These are phyloP conservation scores for Caenorhabditis wallacei DNA, from an alignment of 2,888 invertebrate species.

Conservation along the genomic window DNA sequence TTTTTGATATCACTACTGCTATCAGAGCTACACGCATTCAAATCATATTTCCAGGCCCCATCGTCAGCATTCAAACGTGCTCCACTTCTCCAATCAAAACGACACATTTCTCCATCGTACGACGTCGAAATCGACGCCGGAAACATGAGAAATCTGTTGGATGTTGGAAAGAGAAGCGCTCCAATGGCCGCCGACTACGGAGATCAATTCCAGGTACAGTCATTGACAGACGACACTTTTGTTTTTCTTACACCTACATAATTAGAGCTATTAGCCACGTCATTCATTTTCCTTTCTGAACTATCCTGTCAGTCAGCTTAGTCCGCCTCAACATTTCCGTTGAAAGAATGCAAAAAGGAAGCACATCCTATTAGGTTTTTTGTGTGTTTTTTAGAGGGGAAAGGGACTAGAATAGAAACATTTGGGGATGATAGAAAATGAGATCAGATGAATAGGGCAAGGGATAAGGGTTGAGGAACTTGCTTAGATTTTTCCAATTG, in stretches of 20 bases:
- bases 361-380: conserved; percentile 12
- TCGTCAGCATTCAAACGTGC: conserved; percentile 54
- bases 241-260: conserved; percentile 8
- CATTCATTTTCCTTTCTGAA: neutral
- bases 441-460: neutral
- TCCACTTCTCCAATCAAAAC: conserved; percentile 63
- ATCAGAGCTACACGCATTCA: neutral
- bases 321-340: conserved; percentile 26
- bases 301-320: neutral
- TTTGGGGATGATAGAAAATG: neutral
- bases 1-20: neutral
- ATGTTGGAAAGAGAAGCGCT: conserved; percentile 70
- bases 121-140: conserved; percentile 71
- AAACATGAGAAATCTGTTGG: conserved; percentile 67
- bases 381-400: conserved; percentile 3
- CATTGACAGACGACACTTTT: too few species aligned
- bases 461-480: neutral
- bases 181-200: conserved; percentile 68
- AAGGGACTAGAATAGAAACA: conserved; percentile 11
- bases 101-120: conserved; percentile 71
- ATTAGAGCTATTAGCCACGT: conserved; percentile 23
- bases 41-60: conserved; percentile 9
- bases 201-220: conserved; percentile 64
- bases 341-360: neutral
- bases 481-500: too few species aligned